Percentiles rank a stretch among this genome's conserved stretches.
These are phyloP conservation scores for Tholera decimalis DNA, from an alignment of 2,888 invertebrate genomes.

Conservation along the genomic window DNA sequence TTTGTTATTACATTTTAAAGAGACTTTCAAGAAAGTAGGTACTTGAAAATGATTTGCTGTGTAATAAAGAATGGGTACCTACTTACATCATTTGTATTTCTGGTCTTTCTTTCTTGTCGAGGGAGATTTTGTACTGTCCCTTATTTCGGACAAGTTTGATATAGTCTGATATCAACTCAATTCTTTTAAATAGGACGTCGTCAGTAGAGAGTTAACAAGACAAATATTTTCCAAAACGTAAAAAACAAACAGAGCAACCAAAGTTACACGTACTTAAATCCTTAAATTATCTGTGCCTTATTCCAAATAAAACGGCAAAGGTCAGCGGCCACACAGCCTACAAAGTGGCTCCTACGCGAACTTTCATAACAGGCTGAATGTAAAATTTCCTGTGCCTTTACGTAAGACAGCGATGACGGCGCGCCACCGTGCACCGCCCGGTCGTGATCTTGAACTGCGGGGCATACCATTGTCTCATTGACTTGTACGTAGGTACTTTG, in stretches of 20 bases:
- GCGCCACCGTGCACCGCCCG: conserved; percentile 62
- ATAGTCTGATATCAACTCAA: not conserved
- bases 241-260: not conserved
- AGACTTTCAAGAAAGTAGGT: conserved; percentile 34
- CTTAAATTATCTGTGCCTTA: conserved; percentile 3
- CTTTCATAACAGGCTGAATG: conserved; percentile 56
- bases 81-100: conserved; percentile 14
- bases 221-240: not conserved
- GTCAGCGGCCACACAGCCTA: conserved; percentile 37
- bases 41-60: conserved; percentile 42
- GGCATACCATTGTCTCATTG: conserved; percentile 69
- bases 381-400: conserved; percentile 62
- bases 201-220: not conserved
- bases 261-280: not conserved
- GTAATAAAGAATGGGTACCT: conserved; percentile 23
- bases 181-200: not conserved
- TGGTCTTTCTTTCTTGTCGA: too few species aligned
- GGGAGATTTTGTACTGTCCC: not conserved
- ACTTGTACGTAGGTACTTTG: conserved; percentile 57
- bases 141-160: not conserved
- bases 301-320: conserved; percentile 40
- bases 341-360: conserved; percentile 45
- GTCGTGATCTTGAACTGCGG: conserved; percentile 79
- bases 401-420: conserved; percentile 65
- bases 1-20: conserved; percentile 42